Evolutionary conservation across 2,888 invertebrate species (phyloP).

Genomic region (Drosophila colorata): DNA sequence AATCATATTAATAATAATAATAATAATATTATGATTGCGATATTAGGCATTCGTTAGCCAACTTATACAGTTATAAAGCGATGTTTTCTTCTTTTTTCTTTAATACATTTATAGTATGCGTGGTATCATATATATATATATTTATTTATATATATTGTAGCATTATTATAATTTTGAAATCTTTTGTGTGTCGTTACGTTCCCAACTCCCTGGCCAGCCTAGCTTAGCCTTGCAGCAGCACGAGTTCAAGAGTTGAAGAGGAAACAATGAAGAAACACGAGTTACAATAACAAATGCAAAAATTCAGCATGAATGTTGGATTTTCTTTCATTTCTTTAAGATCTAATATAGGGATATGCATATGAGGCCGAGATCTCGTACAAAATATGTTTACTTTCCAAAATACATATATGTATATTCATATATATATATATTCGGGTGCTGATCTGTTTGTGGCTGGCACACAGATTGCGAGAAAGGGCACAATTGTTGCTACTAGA

Average conservation of each 20-base stretch:
- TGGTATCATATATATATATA: slow-evolving; percentile 1
- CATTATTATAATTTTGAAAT: slow-evolving; percentile 20
- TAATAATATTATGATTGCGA: slow-evolving; percentile 50
- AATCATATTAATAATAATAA: slow-evolving; percentile 35
- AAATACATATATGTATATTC: background rate
- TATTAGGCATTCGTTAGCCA: slow-evolving; percentile 36
- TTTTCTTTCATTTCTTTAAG: slow-evolving; percentile 13
- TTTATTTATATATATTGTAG: slow-evolving; percentile 23
- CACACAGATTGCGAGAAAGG: slow-evolving; percentile 1
- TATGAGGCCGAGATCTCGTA: slow-evolving; percentile 61
- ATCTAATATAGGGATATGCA: slow-evolving; percentile 54
- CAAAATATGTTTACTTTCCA: slow-evolving; percentile 34
- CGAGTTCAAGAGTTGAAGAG: slow-evolving; percentile 4
- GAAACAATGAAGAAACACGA: slow-evolving; percentile 30
- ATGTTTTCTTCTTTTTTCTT: slow-evolving; percentile 27
- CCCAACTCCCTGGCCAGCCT: background rate
- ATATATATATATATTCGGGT: slow-evolving; percentile 2
- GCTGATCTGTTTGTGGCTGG: slow-evolving; percentile 2
- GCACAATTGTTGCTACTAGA: slow-evolving; percentile 32
- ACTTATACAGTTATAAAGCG: slow-evolving; percentile 62
- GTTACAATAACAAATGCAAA: slow-evolving; percentile 58
- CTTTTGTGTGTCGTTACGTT: slow-evolving; percentile 1
- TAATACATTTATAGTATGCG: slow-evolving; percentile 31
- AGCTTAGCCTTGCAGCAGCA: background rate
- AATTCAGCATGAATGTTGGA: slow-evolving; percentile 45